Evolutionary conservation across 2,888 invertebrate genomes (phyloP), one percentile per base, ranked within the genome.

Genomic region (Tiphia femorata): DNA sequence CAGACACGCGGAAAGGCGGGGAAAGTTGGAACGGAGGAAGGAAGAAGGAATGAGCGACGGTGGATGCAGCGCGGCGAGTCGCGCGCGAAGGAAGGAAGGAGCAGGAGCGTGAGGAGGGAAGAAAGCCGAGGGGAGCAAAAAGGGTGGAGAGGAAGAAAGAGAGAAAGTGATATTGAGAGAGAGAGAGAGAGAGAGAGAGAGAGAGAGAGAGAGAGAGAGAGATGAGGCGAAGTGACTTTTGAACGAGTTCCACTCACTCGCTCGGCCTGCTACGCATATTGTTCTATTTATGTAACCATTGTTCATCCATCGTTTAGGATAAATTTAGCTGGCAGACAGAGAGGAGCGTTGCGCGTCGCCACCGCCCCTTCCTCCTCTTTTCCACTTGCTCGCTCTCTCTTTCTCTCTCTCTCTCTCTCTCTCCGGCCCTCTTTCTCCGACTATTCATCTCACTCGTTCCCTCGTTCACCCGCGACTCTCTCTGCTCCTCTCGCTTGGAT

Each of bases 261-360:
- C 60, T 69, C 70, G 72, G 71, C 3, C 73, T 68, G 70, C 73
- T 71, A 70, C 76, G 78, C 80, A 81, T 81, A 82, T 83, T 82
- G 81, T 82, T 82, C 82, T 82, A 82, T 82, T 82, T 83, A 78
- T 78, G 82, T 79, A 78, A 77, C 79, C 79, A 83, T 83, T 83
- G 83, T 83, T 83, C 82, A 81, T 83, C 82, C 81, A 82, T 81
- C 80, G 80, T 82, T 80, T 74, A 73, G 76, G 70, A 78, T 81
- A 82, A 78, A 80, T 80, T 81, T 82, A 81, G 81, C 72, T 58
- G 61, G 64, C 67, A 58, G 77, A 75, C 67, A 66, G 69, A 73
- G 68, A 62, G 63, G 60, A 49, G 42, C 25, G 27, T 42, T 38
- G 49, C 19, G 56, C 29, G 41, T n/a, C n/a, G n/a, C n/a, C n/a